Evolutionary conservation across 2,888 invertebrate genomes (phyloP), one percentile per base, ranked within the genome.

Genomic region (Chrysina gloriosa): DNA sequence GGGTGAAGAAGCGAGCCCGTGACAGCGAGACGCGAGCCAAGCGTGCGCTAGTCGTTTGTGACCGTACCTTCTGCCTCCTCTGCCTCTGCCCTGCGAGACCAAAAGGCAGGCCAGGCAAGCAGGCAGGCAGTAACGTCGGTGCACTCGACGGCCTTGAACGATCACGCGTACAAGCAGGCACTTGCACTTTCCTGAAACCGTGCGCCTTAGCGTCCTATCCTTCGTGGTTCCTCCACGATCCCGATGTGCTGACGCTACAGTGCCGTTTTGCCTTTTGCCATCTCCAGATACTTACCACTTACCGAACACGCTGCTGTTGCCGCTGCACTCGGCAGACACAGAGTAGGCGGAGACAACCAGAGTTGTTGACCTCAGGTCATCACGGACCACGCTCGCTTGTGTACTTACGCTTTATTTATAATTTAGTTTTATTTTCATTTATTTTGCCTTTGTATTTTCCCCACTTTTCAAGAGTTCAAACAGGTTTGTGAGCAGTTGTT

Each of bases 321-420:
- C 23, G 23, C 47, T 21, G 31, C 54, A 31, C 21, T 56, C 80
- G 77, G 78, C 80, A 80, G 80, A 80, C 80, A 79, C 76, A 75
- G 79, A 82, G 83, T 82, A 80, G 83, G 82, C 80, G 83, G 82
- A 81, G 81, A 82, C 80, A 79, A 78, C 78, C 81, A 80, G 80
- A 82, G 83, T 82, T 82, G 82, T 83, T 83, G 83, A 83, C 83
- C 83, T 81, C 80, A 81, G 83, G 82, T 82, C 83, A 82, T 80
- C 79, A 77, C 79, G 78, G 77, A 80, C 80, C 80, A 78, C 78
- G 78, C 80, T 80, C 75, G 76, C 78, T 77, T 71, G 72, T 77
- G 76, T 77, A 78, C 77, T 76, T 75, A 78, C 76, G 75, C 76
- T 79, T 80, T 74, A 75, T 76, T 76, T 79, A 78, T 79, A 77